Base-by-base conservation (phyloP, 2,797 vertebrate genomes). In the Phaenicophaeus curvirostris region DNA sequence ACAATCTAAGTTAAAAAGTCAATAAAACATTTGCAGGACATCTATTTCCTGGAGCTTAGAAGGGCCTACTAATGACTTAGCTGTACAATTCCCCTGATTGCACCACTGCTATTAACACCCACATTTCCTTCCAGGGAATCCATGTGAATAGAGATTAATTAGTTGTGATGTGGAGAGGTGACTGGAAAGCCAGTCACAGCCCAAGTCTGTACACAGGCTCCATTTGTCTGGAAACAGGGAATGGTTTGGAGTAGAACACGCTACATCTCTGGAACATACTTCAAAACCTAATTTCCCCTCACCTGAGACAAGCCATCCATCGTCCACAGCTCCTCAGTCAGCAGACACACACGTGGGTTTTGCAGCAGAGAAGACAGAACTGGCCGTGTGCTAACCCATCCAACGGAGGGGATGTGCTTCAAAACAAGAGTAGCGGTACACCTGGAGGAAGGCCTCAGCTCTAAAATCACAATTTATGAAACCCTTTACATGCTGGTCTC, bases 391-490 rank as follows among this genome's bases (percentile, higher is more conserved):
- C 9, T 15, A 59, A 69, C 9, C 7, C 14, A 27, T 21, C 35
- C 67, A 24, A 15, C 24, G 0, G 0, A 76, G 30, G 20, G 8
- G 2, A 39, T 46, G 41, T 2, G 9, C 33, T 82, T 79, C 33
- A 62, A 79, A 66, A 46, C 13, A 48, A 2, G 0, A 58, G 15
- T 2, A 79, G 24, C 0, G 0, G 13, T 55, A 28, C 48, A 67
- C 20, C 4, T 3, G 6, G 31, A 79, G 24, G 55, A 75, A 65
- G 66, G 10, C 5, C n/a, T 13, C 20, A 24, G 46, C 46, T 24
- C 53, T 61, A 10, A 4, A 33, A 44, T 8, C 2, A 39, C 7
- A 14, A 6, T 37, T 44, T 53, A 6, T 1, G 58, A 72, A 85
- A 1, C 3, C 6, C 7, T 65, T 30, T 58, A 2, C 7, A 41